Evolutionary conservation across 2,797 vertebrate species (phyloP), one percentile per base, ranked within the genome.

Genomic region (Notoglanidium macrostoma): DNA sequence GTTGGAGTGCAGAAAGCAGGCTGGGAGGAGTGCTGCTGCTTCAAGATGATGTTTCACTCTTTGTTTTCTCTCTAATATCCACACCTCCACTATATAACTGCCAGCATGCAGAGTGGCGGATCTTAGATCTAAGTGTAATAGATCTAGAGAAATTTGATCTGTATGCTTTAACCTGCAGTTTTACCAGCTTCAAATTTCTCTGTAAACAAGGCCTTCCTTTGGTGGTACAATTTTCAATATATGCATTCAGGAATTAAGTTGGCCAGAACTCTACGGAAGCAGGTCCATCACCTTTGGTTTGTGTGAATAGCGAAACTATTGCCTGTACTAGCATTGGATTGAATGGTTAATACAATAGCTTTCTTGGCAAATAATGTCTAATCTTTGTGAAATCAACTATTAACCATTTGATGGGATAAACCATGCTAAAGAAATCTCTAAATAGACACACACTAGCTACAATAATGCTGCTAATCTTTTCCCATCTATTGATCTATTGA

Each of bases 121-220:
- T 44, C 65, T 5, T 51, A 26, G 83, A n/a, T n/a, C 46, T 44
- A 54, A 81, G 78, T 86, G 78, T 63, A 59, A 85, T 86, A 85
- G 54, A 83, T 81, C 68, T 23, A 72, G 77, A 77, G 77, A 84
- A 86, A 85, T 87, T 63, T 76, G 44, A 63, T 72, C 19, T 86
- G 49, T 55, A 84, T 74, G 70, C 67, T 85, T 57, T 83, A 82
- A 29, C 78, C 55, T 70, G 74, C 68, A 81, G 57, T 74, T 87
- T 83, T 67, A 83, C 29, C 63, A 54, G 78, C 44, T 89, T 85
- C 81, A 74, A 21, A 84, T 86, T 63, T 44, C 23, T 55, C 7
- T 49, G 35, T 40, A 21, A 29, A 29, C 29, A 63, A 76, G 2
- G 4, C 83, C 72, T 80, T 49, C 8, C 23, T 57, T 54, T 70